Evolutionary conservation across 2,797 vertebrate genomes (phyloP), one percentile per base, ranked within the genome.

Genomic region (Sebastes iracundus): DNA sequence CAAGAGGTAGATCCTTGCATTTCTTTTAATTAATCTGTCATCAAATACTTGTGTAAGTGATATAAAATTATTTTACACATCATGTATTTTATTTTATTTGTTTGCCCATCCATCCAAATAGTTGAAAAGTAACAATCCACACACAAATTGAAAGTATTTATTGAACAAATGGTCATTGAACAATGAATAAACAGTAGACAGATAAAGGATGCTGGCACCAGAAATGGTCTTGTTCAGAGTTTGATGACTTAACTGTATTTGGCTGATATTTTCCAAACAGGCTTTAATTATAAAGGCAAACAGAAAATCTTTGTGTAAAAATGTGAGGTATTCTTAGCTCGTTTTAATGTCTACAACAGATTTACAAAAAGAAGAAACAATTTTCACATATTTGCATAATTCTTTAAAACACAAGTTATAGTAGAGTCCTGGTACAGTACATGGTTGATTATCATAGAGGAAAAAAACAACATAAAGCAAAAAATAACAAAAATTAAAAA

Each of bases 91-190:
- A 49, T 59, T 33, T 63, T 18, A 30, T 32, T 58, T 38, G 9
- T 16, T 46, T 33, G 22, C 10, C 1, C 5, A 81, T 60, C 72
- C 67, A 63, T 75, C 20, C 56, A 82, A 60, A 49, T 7, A 28
- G 59, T 46, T 25, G 38, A 68, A 10, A 95, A 91, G 91, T 89
- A 90, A 84, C 91, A 95, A 95, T 95, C 89, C 95, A 95, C 93
- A 84, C 86, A 85, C 77, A 92, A 90, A 94, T 95, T 97, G 95
- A 97, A 97, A 96, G 96, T 96, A 96, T 97, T 98, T 98, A 97
- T 97, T 96, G 94, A 96, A 97, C 94, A 92, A 95, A 76, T 80
- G 92, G 95, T 94, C 94, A 95, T 79, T 90, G 95, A 93, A 92
- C 94, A 93, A 79, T 91, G 82, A 93, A 80, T 87, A 90, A 92